Conservation (phyloP, 2,888 invertebrate genomes). For the Ormyrus nitidulus region DNA sequence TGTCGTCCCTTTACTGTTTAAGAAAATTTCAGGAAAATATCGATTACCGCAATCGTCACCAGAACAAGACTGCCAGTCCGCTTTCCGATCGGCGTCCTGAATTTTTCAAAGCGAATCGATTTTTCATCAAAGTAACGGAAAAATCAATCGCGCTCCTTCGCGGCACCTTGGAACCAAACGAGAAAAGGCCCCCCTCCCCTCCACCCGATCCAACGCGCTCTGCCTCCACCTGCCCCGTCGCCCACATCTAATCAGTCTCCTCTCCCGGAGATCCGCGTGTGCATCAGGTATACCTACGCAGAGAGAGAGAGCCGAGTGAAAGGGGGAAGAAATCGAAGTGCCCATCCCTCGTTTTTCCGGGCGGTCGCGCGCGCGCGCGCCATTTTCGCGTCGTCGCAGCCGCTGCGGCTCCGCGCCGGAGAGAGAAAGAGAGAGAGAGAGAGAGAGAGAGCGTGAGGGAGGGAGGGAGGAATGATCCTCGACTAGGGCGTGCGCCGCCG, state of each 20-base stretch:
- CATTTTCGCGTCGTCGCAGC: constrained; percentile 50
- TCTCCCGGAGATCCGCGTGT: neutral
- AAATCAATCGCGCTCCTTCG: neutral
- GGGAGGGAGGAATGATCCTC: constrained; percentile 14
- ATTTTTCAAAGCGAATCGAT: neutral
- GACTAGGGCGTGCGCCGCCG: constrained; percentile 27
- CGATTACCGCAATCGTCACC: too few relatives aligned
- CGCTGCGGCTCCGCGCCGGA: constrained; percentile 12
- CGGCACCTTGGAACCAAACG: too few relatives aligned
- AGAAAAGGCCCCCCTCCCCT: too few relatives aligned
- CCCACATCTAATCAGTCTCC: neutral
- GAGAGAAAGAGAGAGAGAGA: constrained; percentile 16
- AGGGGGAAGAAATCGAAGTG: neutral
- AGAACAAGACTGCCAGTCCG: too few relatives aligned
- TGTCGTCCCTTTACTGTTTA: too few relatives aligned
- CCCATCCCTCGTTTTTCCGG: constrained; percentile 52
- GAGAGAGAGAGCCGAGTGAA: neutral
- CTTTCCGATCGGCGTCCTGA: too few relatives aligned
- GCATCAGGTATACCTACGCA: neutral
- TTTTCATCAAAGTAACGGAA: constrained; percentile 1
- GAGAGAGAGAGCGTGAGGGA: neutral
- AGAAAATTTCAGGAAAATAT: too few relatives aligned
- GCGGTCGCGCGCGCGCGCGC: constrained; percentile 29
- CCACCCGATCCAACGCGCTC: too few relatives aligned
- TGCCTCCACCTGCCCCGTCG: too few relatives aligned